phyloP scores from a whole-genome alignment of 2,888 invertebrate genomes.

The Drosophila phalerata region DNA sequence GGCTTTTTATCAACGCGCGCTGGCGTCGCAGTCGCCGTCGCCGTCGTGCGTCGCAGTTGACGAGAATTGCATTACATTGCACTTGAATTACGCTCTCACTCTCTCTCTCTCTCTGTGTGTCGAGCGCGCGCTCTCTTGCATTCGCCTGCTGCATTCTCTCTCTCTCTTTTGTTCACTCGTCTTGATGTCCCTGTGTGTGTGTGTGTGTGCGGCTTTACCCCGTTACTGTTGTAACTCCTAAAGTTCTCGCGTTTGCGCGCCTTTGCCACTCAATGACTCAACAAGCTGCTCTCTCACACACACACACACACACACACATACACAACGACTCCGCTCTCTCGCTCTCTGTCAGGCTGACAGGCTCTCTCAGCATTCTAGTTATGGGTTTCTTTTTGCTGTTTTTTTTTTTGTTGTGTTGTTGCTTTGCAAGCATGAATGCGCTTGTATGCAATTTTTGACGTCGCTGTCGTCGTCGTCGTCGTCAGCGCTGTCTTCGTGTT shows the following conservation, averaged over 20 bases:
- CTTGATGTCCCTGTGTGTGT: conserved; percentile 31
- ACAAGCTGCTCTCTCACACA: conserved; percentile 40
- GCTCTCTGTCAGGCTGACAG: conserved; percentile 26
- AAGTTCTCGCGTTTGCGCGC: conserved; percentile 78
- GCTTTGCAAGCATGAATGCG: conserved; percentile 70
- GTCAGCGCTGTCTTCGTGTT: conserved; percentile 76
- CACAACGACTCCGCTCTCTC: conserved; percentile 4
- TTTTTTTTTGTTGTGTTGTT: conserved; percentile 30
- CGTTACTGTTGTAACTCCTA: conserved; percentile 66
- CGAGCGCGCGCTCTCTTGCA: conserved; percentile 19
- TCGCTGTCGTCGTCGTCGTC: conserved; percentile 61
- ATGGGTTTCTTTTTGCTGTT: conserved; percentile 34
- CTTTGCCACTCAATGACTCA: conserved; percentile 66
- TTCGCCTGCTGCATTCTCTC: conserved; percentile 9
- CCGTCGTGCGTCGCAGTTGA: conserved; percentile 27
- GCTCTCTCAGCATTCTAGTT: conserved; percentile 62
- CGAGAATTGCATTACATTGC: conserved; percentile 67
- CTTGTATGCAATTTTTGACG: conserved; percentile 72
- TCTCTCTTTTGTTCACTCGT: conserved; percentile 32
- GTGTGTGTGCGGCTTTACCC: conserved; percentile 55
- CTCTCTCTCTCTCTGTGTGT: conserved; percentile 22
- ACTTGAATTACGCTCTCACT: conserved; percentile 31
- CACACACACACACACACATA: conserved; percentile 24
- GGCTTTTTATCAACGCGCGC: conserved; percentile 79
- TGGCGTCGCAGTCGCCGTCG: conserved; percentile 65